A percentile compares a stretch with the other conserved stretches of the same genome.
These are phyloP conservation scores for Stictonetta naevosa DNA, from an alignment of 2,113 vertebrate species.

Conservation along the genomic window DNA sequence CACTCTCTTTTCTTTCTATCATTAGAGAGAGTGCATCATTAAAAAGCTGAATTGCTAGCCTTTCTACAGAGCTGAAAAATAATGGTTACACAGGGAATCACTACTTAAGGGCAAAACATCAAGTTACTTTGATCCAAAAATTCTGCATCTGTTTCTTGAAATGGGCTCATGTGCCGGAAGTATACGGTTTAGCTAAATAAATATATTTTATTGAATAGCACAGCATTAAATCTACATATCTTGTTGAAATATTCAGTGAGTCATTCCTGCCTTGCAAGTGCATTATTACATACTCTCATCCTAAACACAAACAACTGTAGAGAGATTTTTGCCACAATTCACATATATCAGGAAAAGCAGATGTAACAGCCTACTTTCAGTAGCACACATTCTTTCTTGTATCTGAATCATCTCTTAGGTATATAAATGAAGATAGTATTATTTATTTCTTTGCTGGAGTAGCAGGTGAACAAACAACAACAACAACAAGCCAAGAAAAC, in stretches of 20 bases:
- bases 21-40: not conserved
- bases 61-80: not conserved
- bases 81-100: not conserved
- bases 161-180: not conserved
- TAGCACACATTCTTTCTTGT: not conserved
- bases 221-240: not conserved
- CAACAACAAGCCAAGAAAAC: not conserved
- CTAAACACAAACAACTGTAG: constrained; percentile 43
- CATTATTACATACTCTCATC: constrained; percentile 5
- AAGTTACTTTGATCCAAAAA: not conserved
- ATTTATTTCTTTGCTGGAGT: constrained; percentile 59
- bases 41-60: not conserved
- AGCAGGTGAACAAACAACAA: constrained; percentile 60
- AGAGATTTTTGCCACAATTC: constrained; percentile 26
- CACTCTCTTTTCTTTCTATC: not conserved
- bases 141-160: not conserved
- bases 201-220: not conserved
- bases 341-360: constrained; percentile 21
- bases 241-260: not conserved
- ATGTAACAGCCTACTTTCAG: not conserved
- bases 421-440: constrained; percentile 55
- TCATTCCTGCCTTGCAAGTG: not conserved
- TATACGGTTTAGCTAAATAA: not conserved
- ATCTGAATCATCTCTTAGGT: constrained; percentile 31
- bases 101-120: not conserved